A percentile compares a stretch with the other conserved stretches of the same genome.
Conservation (phyloP, 2,113 vertebrate species). For the Mesocricetus auratus region DNA sequence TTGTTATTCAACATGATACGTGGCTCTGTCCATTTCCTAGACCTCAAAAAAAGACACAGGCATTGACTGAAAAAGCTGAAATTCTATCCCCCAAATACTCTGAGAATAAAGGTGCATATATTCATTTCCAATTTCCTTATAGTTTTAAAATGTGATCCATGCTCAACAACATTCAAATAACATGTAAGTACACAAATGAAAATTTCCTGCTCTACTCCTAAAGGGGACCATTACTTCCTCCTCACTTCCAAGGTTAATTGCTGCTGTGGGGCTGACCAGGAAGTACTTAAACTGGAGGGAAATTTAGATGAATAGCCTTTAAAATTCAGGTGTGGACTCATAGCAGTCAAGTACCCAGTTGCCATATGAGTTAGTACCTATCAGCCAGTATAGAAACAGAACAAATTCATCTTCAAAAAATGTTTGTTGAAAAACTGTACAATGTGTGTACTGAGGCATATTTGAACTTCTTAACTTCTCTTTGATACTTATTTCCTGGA, state of each 20-base stretch:
- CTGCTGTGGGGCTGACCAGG: neutral
- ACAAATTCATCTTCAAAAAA: neutral
- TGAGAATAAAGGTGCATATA: neutral
- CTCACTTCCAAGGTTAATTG: neutral
- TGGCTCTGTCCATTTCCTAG: neutral
- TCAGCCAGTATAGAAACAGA: neutral
- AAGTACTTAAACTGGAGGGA: neutral
- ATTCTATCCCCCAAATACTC: neutral
- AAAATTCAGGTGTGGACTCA: neutral
- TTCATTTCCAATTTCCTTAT: neutral
- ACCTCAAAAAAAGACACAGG: neutral
- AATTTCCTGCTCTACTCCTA: neutral
- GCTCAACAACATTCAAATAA: neutral
- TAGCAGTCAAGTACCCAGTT: neutral
- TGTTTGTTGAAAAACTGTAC: neutral
- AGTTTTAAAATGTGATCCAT: neutral
- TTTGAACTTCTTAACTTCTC: neutral
- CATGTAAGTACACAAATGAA: neutral
- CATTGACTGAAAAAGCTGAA: constrained; percentile 2
- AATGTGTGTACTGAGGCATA: neutral
- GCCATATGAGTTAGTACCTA: neutral
- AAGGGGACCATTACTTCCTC: neutral
- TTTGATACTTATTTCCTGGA: neutral
- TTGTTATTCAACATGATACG: neutral
- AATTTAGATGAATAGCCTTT: neutral